These are phyloP conservation scores for Lypha dubia DNA, from an alignment of 2,888 invertebrate species.

Conservation along the genomic window DNA sequence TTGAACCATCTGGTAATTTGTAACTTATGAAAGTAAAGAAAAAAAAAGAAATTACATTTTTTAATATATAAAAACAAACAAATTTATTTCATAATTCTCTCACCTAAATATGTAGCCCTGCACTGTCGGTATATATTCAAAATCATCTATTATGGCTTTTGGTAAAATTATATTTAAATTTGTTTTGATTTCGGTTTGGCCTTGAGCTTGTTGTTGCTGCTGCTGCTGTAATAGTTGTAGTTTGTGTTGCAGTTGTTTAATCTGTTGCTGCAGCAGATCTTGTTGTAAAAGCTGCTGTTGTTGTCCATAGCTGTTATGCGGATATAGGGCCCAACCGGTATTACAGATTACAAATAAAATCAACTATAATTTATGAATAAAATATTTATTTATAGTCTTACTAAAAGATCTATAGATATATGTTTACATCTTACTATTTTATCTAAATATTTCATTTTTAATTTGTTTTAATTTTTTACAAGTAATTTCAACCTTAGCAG, in stretches of 20 bases:
- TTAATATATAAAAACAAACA: too few species aligned
- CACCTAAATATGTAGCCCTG: constrained; percentile 78
- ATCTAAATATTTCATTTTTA: constrained; percentile 23
- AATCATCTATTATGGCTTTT: constrained; percentile 75
- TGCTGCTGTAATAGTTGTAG: constrained; percentile 1
- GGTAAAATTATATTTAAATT: constrained; percentile 64
- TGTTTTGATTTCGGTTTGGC: background rate
- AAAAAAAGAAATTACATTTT: background rate
- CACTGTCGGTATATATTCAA: constrained; percentile 77
- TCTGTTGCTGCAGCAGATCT: constrained; percentile 3
- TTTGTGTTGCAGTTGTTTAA: constrained; percentile 11
- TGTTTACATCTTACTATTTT: constrained; percentile 20
- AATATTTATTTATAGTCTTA: background rate
- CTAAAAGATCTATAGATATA: background rate
- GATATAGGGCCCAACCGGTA: background rate
- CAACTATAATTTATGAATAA: constrained; percentile 19
- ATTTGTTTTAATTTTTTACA: background rate
- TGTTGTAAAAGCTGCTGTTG: constrained; percentile 24
- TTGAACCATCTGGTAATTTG: constrained; percentile 76
- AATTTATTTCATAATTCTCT: background rate
- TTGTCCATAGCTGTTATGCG: background rate
- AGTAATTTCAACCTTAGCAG: background rate
- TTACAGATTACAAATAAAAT: background rate
- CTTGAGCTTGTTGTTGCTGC: constrained; percentile 24
- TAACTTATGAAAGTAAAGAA: constrained; percentile 73